Evolutionary conservation across 2,888 invertebrate genomes (phyloP), one percentile per base, ranked within the genome.

Genomic region (Pandemis heparana): DNA sequence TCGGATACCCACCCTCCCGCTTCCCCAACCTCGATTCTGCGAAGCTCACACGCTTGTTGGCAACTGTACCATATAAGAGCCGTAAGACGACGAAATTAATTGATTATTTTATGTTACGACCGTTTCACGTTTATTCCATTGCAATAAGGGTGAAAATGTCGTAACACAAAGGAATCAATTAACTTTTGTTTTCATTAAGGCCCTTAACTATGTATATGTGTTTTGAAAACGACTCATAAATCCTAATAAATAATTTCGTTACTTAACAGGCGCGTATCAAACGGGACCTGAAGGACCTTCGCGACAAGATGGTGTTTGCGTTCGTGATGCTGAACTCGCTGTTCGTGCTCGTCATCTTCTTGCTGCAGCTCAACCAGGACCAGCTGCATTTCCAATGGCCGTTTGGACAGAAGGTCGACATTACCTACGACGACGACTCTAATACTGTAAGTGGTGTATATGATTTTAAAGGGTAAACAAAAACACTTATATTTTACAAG

Each of bases 281-380:
- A 81, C 95, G 95, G 81, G 98, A 98, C 88, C 95, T 99, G 85
- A 97, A 98, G 95, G 98, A 98, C 86, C 95, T 99, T 76, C 96
- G 99, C 80, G 98, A 99, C 95, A 97, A 97, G 85, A 97, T 97
- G 83, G 98, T 98, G 77, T 99, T 99, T 89, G 98, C 97, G 77
- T 99, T 99, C 95, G 97, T 99, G 95, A 99, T 99, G 99, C 92
- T 99, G 88, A 99, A 99, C 94, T 97, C 99, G 73, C 96, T 99
- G 82, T 99, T 99, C 96, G 98, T 99, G 82, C 96, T 99, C 84
- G 98, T 99, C 84, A 98, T 99, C 78, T 98, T 99, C 95, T 96
- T 99, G 89, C 96, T 99, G 87, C 99, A 99, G 94, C 95, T 99
- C 86, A 98, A 99, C 95, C 99, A 99, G 95, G 98, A 99, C 89